phyloP scores from a whole-genome alignment of 2,888 invertebrate genomes.

The Pogonocherus hispidulus region DNA sequence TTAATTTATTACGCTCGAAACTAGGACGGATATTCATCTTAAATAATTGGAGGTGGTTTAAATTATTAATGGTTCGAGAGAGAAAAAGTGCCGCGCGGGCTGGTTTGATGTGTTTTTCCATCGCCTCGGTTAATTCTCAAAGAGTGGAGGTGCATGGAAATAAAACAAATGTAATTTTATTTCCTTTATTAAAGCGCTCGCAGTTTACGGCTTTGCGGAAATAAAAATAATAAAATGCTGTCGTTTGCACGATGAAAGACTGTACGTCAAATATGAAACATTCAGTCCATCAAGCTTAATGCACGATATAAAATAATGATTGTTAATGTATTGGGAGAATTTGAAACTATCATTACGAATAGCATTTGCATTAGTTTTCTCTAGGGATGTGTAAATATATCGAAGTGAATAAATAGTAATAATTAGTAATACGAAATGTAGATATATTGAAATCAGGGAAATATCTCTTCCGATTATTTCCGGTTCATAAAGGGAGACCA shows the following conservation, averaged over 20 bases:
- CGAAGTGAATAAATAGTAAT: no score
- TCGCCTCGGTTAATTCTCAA: constrained; percentile 2
- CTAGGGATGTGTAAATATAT: no score
- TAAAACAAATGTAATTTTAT: not conserved
- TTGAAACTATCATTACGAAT: no score
- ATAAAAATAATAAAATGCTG: constrained; percentile 2
- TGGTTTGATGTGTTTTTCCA: constrained; percentile 12
- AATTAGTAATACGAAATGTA: no score
- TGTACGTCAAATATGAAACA: no score
- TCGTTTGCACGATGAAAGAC: not conserved
- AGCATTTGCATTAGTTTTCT: no score
- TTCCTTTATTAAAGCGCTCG: not conserved
- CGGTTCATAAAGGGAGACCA: no score
- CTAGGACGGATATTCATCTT: constrained; percentile 9
- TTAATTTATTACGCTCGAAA: constrained; percentile 17
- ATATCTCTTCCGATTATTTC: no score
- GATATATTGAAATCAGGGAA: no score
- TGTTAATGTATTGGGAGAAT: no score
- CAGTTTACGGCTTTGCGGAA: not conserved
- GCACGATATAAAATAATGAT: no score
- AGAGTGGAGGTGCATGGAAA: constrained; percentile 1
- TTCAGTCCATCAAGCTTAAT: no score
- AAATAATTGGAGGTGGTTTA: constrained; percentile 13
- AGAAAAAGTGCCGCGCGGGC: constrained; percentile 14
- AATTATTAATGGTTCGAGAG: constrained; percentile 20